Conservation (phyloP, 2,797 vertebrate species). For the Gymnopithys bicolor region DNA sequence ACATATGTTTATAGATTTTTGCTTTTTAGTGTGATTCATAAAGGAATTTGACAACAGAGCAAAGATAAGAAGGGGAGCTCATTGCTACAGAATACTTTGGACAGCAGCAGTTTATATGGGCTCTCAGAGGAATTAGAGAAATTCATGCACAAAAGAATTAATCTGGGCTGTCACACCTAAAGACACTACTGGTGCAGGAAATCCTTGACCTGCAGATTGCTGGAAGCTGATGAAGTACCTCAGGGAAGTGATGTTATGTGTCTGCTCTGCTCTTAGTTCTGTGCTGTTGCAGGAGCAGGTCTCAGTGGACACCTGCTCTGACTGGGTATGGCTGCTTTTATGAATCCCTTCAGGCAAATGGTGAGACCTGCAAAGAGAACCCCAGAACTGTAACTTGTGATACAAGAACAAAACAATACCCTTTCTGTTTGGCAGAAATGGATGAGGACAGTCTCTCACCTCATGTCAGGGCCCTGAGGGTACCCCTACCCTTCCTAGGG, state of each 20-base stretch:
- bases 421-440: neutral
- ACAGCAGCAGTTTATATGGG: neutral
- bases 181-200: neutral
- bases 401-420: neutral
- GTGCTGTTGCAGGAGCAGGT: neutral
- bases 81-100: neutral
- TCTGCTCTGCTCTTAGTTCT: neutral
- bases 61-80: neutral
- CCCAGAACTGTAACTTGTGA: neutral
- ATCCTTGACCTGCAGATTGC: neutral
- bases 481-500: neutral
- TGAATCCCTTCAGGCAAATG: fast-evolving
- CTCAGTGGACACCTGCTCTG: neutral
- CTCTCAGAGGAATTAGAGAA: neutral
- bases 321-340: fast-evolving
- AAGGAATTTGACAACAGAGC: neutral
- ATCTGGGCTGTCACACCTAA: neutral
- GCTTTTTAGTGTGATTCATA: neutral
- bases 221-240: neutral
- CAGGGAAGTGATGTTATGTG: neutral
- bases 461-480: neutral
- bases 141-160: neutral
- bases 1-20: neutral
- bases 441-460: neutral
- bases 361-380: neutral